Evolutionary conservation across 2,113 vertebrate genomes (phyloP).

Genomic region (Rhea americana): DNA sequence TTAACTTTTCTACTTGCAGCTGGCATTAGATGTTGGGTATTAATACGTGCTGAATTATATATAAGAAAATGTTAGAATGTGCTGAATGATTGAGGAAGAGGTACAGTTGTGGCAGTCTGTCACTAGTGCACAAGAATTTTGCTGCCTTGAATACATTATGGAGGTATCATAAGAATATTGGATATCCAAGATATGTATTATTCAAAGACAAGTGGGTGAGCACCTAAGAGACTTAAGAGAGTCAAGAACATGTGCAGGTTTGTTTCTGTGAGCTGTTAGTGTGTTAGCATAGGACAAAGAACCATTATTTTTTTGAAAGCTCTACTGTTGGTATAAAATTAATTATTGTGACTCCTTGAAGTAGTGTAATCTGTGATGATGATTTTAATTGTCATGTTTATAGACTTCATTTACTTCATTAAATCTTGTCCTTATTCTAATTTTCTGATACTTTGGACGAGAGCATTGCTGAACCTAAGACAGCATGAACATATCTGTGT

Average conservation of each 20-base stretch:
- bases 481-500: background rate
- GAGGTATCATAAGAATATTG: background rate
- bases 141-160: background rate
- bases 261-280: background rate
- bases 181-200: background rate
- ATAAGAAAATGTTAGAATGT: background rate
- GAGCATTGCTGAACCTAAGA: background rate
- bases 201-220: background rate
- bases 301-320: background rate
- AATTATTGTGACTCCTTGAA: background rate
- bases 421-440: background rate
- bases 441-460: background rate
- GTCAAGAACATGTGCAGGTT: background rate
- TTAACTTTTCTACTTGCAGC: background rate
- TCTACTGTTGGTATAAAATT: background rate
- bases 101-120: background rate
- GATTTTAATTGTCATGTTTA: background rate
- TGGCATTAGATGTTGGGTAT: background rate
- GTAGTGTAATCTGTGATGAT: background rate
- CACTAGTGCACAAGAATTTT: background rate
- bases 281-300: background rate
- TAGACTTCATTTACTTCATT: background rate
- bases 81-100: background rate
- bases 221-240: background rate
- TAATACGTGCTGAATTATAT: background rate